These are phyloP conservation scores for Epizoanthus stellaris DNA, from an alignment of 92 coral and sea anemone species.

Conservation along the genomic window DNA sequence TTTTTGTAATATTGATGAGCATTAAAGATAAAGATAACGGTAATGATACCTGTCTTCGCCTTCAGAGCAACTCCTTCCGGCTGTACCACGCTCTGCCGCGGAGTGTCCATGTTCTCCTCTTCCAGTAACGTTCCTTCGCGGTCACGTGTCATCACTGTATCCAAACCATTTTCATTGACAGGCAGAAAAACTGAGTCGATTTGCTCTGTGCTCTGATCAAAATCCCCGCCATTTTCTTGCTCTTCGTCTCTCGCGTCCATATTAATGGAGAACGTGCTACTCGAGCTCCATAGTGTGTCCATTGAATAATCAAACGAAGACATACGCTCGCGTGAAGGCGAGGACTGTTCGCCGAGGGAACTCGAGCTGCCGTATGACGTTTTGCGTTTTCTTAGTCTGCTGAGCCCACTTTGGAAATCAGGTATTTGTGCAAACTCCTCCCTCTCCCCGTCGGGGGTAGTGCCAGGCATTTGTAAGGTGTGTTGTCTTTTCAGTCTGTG, in stretches of 20 bases:
- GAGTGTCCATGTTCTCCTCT: not conserved
- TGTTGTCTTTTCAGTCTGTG: conserved; percentile 56
- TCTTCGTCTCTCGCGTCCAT: conserved; percentile 68
- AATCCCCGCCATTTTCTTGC: conserved; percentile 22
- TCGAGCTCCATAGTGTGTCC: conserved; percentile 89
- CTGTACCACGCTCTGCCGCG: not conserved
- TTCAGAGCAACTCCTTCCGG: not conserved
- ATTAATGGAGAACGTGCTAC: conserved; percentile 81
- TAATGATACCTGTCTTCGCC: not conserved
- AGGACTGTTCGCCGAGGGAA: conserved; percentile 33
- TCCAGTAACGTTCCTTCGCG: conserved; percentile 35
- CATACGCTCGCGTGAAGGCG: conserved; percentile 58
- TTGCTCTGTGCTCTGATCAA: conserved; percentile 2
- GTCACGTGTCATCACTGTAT: conserved; percentile 16
- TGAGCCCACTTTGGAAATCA: conserved; percentile 1
- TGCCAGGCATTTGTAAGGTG: conserved; percentile 34
- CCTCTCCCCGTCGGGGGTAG: conserved; percentile 46
- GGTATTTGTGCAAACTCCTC: conserved; percentile 49
- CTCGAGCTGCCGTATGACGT: conserved; percentile 16
- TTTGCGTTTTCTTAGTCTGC: not conserved
- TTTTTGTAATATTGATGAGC: too few relatives aligned
- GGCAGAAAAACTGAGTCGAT: conserved; percentile 8
- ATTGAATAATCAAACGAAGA: conserved; percentile 75
- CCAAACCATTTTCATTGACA: conserved; percentile 33
- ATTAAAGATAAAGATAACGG: too few relatives aligned